phyloP scores from a whole-genome alignment of 2,888 invertebrate genomes.

The Stegana nigrithorax region DNA sequence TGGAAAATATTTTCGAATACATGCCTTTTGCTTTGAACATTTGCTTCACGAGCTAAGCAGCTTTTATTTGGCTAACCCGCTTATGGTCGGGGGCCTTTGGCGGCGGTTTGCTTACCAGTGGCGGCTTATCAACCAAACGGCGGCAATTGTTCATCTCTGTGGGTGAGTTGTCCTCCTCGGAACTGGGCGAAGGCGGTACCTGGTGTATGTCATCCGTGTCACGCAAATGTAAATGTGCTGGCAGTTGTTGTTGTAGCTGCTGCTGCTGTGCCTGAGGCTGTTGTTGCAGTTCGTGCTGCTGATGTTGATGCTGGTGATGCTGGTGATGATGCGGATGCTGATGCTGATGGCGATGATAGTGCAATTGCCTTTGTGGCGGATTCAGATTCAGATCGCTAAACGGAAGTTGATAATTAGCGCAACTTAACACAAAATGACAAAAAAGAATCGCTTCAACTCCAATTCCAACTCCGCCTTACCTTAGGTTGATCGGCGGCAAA shows the following conservation, averaged over 20 bases:
- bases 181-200: conserved; percentile 71
- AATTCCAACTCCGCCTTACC: conserved; percentile 36
- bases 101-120: conserved; percentile 73
- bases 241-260: conserved; percentile 29
- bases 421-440: neutral
- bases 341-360: conserved; percentile 19
- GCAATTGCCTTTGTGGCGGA: conserved; percentile 36
- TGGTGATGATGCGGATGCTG: conserved; percentile 2
- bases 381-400: no score
- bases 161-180: conserved; percentile 89
- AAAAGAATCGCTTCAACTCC: neutral
- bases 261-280: conserved; percentile 33
- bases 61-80: no score
- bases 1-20: no score
- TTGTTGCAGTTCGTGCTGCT: conserved; percentile 20
- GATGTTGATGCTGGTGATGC: conserved; percentile 1
- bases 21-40: no score
- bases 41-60: no score
- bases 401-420: neutral
- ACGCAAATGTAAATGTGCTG: conserved; percentile 31
- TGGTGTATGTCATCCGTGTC: conserved; percentile 50
- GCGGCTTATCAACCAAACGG: conserved; percentile 83
- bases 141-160: conserved; percentile 89
- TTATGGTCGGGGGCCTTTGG: no score
- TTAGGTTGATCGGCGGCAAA: conserved; percentile 52